Evolutionary conservation across 1,140 invertebrate species (phyloP), one percentile per base, ranked within the genome.

Genomic region (Drosophila pruinosa): DNA sequence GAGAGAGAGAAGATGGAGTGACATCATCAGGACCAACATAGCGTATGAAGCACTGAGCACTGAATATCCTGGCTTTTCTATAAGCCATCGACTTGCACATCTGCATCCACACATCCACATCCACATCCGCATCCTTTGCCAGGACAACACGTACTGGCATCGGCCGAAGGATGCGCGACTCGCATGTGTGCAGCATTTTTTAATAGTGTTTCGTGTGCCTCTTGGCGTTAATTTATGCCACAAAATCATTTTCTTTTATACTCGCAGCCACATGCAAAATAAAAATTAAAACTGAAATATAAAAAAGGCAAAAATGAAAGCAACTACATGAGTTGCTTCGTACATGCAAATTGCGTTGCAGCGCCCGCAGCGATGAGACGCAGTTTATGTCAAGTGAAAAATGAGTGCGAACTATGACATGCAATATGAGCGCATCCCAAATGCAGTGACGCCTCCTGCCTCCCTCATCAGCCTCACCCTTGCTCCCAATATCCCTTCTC

Each of bases 151-250:
- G 1, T 24, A 19, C 50, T 34, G n/a, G 14, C 8, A 31, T 17
- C 1, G 58, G 7, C 50, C 41, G 17, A 69, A 68, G 70, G 56
- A 61, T 73, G 56, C 75, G 72, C 68, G 48, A 54, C 78, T 71
- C 63, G 64, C 50, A 56, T 75, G 54, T 74, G 75, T 72, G 76
- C 72, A 71, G 83, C 72, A 86, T 88, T 88, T 88, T 88, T 88
- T 88, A 88, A 88, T 88, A 88, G 82, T 88, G 82, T 88, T 88
- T 86, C 82, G 82, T 88, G 83, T 88, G 82, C 82, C 82, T 88
- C 78, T 82, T 78, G 82, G 82, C 82, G 75, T 88, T 88, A 88
- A 88, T 88, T 88, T 88, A 88, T 88, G 82, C 82, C 82, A 88
- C 82, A 88, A 88, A 88, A 88, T 88, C 83, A 88, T 88, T 88